Evolutionary conservation across 2,113 vertebrate species (phyloP), one percentile per base, ranked within the genome.

Genomic region (Neogobius melanostomus): DNA sequence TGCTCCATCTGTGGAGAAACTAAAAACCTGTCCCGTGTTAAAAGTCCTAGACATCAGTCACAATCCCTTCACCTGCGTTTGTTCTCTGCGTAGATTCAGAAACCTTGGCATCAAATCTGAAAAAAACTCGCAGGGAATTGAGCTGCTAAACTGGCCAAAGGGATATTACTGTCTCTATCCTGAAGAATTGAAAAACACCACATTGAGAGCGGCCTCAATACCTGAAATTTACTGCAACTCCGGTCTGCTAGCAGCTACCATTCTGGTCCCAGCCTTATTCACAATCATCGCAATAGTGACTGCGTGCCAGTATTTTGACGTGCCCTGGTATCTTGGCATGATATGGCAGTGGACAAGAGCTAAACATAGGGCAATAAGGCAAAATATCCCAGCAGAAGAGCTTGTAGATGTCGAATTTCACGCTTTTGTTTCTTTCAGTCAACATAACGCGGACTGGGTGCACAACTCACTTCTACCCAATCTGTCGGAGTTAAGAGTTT

Each of bases 391-490:
- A 0, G 60, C 75, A 0, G 89, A 93, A 45, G 85, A 85, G 50
- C 78, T 91, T 28, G 54, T 46, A 0, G 62, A 45, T 0, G 53
- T 95, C 0, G 82, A 88, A 54, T 98, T 95, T n/a, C 95, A 98
- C 0, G 96, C 95, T 0, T 98, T 98, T 68, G 60, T 97, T 51
- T 98, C 96, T 1, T 97, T 97, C 71, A 98, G 96, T 48, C 95
- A 93, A 61, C 91, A 79, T 0, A 94, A 98, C 14, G 77, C 91
- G 0, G 11, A 66, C 43, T 98, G 96, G 96, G 94, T 97, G 43
- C 90, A 94, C 73, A 81, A 82, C 0, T 89, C 90, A 46, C 81
- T 98, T 8, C 75, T 98, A 7, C 93, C 94, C 0, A 95, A 91
- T 66, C 82, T 98, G 7, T 93, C 81, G 10, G 74, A 88, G 0